Percentiles rank a stretch among this genome's conserved stretches.
Conservation (phyloP, 2,888 invertebrate species). For the Platycnemis pennipes region DNA sequence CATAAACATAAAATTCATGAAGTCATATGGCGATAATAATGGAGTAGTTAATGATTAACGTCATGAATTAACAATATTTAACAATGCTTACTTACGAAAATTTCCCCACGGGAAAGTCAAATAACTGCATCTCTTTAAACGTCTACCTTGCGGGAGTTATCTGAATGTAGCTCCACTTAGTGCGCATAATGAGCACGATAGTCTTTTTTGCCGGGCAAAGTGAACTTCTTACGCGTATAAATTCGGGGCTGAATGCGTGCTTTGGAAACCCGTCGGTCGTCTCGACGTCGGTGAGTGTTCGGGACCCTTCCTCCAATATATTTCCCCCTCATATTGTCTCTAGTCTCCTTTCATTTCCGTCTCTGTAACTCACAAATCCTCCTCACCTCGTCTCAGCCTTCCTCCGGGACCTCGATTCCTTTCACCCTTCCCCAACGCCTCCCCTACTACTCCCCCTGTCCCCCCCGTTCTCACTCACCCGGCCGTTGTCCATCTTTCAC, state of each 20-base stretch:
- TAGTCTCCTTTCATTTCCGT: neutral
- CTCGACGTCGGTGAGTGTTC: neutral
- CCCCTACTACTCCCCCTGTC: neutral
- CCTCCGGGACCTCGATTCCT: neutral
- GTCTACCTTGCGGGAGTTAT: too few species aligned
- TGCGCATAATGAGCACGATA: too few species aligned
- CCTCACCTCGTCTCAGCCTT: neutral
- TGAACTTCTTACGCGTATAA: too few species aligned
- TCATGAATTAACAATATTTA: too few species aligned
- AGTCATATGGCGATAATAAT: too few species aligned
- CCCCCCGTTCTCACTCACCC: neutral
- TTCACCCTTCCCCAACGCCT: neutral
- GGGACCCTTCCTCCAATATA: neutral
- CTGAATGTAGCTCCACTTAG: too few species aligned
- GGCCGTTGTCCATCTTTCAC: neutral
- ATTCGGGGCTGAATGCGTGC: neutral
- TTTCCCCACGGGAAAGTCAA: too few species aligned
- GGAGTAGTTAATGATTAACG: too few species aligned
- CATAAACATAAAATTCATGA: too few species aligned
- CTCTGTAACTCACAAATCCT: constrained; percentile 11
- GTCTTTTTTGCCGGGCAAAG: too few species aligned
- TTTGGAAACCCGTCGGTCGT: neutral
- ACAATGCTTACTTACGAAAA: too few species aligned
- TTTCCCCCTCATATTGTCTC: neutral
- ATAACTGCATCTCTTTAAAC: too few species aligned